Evolutionary conservation across 2,797 vertebrate species (phyloP), one percentile per base, ranked within the genome.

Genomic region (Zalophus californianus): DNA sequence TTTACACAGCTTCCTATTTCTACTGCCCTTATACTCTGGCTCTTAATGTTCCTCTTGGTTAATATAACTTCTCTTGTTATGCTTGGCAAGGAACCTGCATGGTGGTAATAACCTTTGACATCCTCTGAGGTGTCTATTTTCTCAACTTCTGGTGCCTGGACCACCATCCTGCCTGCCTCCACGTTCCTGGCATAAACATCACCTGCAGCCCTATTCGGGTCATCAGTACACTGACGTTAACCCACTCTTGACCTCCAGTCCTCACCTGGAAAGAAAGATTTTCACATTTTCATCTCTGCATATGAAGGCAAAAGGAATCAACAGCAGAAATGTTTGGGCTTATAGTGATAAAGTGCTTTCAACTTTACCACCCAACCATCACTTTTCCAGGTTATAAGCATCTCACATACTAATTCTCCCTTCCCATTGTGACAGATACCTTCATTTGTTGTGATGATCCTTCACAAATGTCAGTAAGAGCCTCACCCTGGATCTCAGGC

Each of bases 111-210:
- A 58, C 32, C 35, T 88, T 52, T 92, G 41, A 78, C 25, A 90
- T 62, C 7, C 21, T 41, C 68, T 82, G n/a, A 52, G 32, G 21
- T 62, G 1, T 64, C 75, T 83, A 35, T n/a, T 79, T 82, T 38
- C 70, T 90, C 75, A 72, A 54, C 18, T 70, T 86, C 41, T 91
- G 50, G 41, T 88, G 27, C 64, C n/a, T 88, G 29, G 50, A 44
- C 85, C 8, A 21, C 38, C 48, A 68, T 85, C 56, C 50, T 90
- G 54, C 84, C 72, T 56, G 27, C 41, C 25, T 72, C 60, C 48
- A 86, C 21, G 29, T 90, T 83, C 68, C 90, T 90, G 44, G 35
- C 38, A 92, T 78, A 92, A 90, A 86, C 29, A 70, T 27, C 85
- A 89, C 27, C 23, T 86, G 38, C 25, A 90, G 29, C 58, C 75